Percentiles rank a stretch among this genome's conserved stretches.
These are phyloP conservation scores for Bellardia bayeri DNA, from an alignment of 2,888 invertebrate species.

Conservation along the genomic window DNA sequence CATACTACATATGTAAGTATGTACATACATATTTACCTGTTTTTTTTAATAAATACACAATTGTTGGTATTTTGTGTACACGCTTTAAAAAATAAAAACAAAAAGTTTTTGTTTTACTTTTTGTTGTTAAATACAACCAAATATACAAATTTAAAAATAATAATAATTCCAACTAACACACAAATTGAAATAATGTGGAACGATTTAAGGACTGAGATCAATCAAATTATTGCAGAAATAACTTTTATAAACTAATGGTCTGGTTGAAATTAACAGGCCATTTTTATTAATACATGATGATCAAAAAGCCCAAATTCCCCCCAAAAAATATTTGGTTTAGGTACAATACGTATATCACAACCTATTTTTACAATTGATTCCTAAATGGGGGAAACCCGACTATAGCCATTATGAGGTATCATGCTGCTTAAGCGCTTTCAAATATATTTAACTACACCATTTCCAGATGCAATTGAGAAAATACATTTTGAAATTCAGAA, in stretches of 20 bases:
- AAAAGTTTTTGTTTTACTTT: slow-evolving; percentile 33
- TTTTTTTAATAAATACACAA: slow-evolving; percentile 56
- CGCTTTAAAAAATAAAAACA: slow-evolving; percentile 41
- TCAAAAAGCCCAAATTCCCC: not conserved
- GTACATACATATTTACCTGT: slow-evolving; percentile 47
- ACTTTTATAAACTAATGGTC: too few relatives aligned
- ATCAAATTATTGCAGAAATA: not conserved
- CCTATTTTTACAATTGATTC: too few relatives aligned
- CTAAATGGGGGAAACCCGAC: too few relatives aligned
- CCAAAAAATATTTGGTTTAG: too few relatives aligned
- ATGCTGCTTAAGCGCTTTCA: too few relatives aligned
- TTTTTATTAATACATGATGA: not conserved
- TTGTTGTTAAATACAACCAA: not conserved
- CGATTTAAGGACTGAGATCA: slow-evolving; percentile 1
- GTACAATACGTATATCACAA: too few relatives aligned
- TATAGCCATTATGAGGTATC: too few relatives aligned
- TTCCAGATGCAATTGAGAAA: too few relatives aligned
- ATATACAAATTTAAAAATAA: slow-evolving; percentile 6
- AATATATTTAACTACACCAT: too few relatives aligned
- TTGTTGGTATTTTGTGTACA: slow-evolving; percentile 55
- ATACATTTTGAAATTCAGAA: too few relatives aligned
- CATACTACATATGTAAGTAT: not conserved
- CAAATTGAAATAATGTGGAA: slow-evolving; percentile 27
- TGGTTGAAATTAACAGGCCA: too few relatives aligned
- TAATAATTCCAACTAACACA: slow-evolving; percentile 24